Evolutionary conservation across 2,113 vertebrate genomes (phyloP).

Genomic region (Plestiodon gilberti): DNA sequence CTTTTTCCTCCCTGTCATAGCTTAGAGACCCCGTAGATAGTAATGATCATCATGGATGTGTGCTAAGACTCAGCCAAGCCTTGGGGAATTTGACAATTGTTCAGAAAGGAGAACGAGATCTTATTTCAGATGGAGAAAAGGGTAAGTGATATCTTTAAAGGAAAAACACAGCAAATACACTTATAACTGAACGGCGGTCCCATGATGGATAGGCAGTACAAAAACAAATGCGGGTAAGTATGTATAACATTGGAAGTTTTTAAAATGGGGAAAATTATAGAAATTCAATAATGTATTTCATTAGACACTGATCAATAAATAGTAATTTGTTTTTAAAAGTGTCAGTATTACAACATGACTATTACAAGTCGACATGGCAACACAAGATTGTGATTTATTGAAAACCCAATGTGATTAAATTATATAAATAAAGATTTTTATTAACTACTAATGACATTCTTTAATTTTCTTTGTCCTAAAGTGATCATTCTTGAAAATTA

Average conservation of each 20-base stretch:
- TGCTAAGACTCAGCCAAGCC: conserved; percentile 88
- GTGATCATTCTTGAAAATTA: neutral
- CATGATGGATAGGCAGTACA: neutral
- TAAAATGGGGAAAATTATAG: neutral
- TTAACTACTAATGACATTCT: too few relatives aligned
- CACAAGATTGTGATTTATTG: neutral
- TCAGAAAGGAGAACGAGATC: conserved; percentile 91
- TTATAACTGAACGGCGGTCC: neutral
- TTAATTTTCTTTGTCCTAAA: neutral
- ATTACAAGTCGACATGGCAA: neutral
- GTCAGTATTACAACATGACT: neutral
- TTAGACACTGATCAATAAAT: neutral
- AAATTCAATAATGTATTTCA: neutral
- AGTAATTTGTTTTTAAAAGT: neutral
- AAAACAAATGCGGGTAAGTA: neutral
- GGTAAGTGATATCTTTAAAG: conserved; percentile 75
- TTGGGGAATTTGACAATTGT: conserved; percentile 94
- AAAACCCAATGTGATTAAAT: neutral
- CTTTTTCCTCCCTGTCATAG: conserved; percentile 75
- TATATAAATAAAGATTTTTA: neutral
- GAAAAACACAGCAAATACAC: neutral
- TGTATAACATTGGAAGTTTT: neutral
- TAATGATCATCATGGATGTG: conserved; percentile 79
- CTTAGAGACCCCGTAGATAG: conserved; percentile 83
- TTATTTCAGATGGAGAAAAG: conserved; percentile 91